Evolutionary conservation across 2,113 vertebrate species (phyloP), one percentile per base, ranked within the genome.

Genomic region (Mixornis gularis): DNA sequence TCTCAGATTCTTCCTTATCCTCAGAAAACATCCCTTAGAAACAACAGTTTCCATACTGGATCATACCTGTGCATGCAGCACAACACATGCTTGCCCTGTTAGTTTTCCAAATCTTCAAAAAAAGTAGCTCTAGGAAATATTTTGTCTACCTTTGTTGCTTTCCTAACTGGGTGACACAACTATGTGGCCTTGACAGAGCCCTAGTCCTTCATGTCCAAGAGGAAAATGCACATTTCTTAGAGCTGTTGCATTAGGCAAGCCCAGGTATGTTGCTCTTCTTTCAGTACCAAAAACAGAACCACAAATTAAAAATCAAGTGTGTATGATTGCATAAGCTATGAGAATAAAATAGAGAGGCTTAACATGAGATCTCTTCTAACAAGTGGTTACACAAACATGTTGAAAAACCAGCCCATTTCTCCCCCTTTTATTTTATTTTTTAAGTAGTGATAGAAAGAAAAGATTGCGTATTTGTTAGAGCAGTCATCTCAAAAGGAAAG

Each of bases 21-120:
- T 94, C 85, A 92, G 63, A 95, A 94, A 86, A 63, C 65, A 85
- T 21, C 72, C 63, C 80, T 93, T 32, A 71, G 38, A 86, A 87
- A 63, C 29, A 76, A 59, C 24, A 38, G 66, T 30, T 95, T 65
- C 46, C 52, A 9, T 12, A 73, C 21, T 24, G 51, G 49, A 68
- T 82, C 48, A 36, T 77, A 91, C 55, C 38, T 90, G 58, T 12
- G 38, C 69, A 48, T 29, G 26, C 32, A 68, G 40, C 22, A 34
- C 0, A 0, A 65, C 13, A 60, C 9, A 14, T 4, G 34, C 7
- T 60, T 46, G 32, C 13, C 22, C 25, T 65, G 36, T 34, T 43
- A 32, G 30, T 22, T 78, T 59, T 59, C 41, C 53, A 87, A 46
- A 79, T 76, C 41, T 44, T 38, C 13, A 49, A 71, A 53, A 71